Base-by-base conservation (phyloP, 2,797 vertebrate species). In the Phrynocephalus guinanensis region DNA sequence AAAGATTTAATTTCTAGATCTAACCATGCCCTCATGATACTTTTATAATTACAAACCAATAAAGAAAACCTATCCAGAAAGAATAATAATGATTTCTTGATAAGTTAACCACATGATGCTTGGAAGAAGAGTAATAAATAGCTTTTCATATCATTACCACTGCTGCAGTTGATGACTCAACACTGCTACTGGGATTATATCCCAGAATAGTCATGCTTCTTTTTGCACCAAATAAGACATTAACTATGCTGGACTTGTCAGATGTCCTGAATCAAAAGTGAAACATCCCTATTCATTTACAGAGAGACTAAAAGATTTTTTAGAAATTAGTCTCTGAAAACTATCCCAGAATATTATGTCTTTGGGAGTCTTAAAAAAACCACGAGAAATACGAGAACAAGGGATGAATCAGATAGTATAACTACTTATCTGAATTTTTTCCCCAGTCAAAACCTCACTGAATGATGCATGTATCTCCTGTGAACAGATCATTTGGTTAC, bases 31-130 rank as follows among this genome's bases (percentile, higher is more conserved):
- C 89, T 13, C 91, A 86, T 92, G 92, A 90, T 92, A 92, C 95
- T 95, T 82, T 95, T 91, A 88, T 92, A 96, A 96, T 96, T 96
- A 95, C 88, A 95, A 96, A 94, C 90, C 94, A 95, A 91, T 94
- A 92, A 86, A 96, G 93, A 95, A 93, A 93, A 95, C 87, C 5
- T 93, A 96, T 95, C 95, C 95, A 95, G 94, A 94, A 97, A 96
- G 95, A 96, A 97, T 95, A 96, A 97, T 96, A 96, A 94, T 90
- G 95, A 97, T 95, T 95, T 94, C 91, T 90, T 72, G 93, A 86
- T 84, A 94, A 94, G 92, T 94, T 93, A 89, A 77, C 90, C 89
- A 91, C 92, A 89, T 28, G 75, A 92, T 78, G 93, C 90, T 93
- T 63, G 85, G 92, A 91, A 76, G 94, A 94, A 92, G 22, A 0